Evolutionary conservation across 2,113 vertebrate species (phyloP).

Genomic region (Mirza zaza): DNA sequence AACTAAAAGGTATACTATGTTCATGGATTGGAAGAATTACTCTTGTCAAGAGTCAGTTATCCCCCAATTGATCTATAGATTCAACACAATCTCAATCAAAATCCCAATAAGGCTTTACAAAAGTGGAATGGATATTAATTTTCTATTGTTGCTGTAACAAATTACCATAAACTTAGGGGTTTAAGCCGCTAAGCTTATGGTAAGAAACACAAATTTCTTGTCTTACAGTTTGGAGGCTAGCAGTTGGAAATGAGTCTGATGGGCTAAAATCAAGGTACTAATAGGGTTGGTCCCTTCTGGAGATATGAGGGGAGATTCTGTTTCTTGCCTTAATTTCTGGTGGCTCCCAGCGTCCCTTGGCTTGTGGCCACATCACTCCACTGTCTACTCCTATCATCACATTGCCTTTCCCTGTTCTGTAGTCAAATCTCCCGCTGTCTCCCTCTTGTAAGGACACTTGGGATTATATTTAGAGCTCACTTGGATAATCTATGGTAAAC

Average conservation of each 20-base stretch:
- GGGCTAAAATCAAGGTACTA: background rate
- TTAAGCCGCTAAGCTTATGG: no score
- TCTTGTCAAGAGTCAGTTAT: conserved; percentile 3
- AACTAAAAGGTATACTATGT: background rate
- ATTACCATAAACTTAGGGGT: background rate
- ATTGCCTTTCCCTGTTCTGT: background rate
- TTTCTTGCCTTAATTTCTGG: background rate
- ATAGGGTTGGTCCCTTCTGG: background rate
- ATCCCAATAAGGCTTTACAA: background rate
- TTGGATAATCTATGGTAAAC: background rate
- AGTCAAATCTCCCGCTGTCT: background rate
- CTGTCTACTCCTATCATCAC: background rate
- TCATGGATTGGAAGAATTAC: background rate
- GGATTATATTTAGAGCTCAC: background rate
- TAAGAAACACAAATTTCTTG: background rate
- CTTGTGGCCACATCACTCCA: background rate
- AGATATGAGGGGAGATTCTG: background rate
- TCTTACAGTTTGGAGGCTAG: background rate
- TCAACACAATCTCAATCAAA: background rate
- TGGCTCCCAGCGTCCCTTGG: background rate
- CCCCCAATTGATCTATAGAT: background rate
- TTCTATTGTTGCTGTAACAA: background rate
- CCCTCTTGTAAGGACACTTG: background rate
- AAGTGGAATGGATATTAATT: background rate
- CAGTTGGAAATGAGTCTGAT: background rate